These are phyloP conservation scores for Alsophila aescularia DNA, from an alignment of 2,888 invertebrate genomes.

Conservation along the genomic window DNA sequence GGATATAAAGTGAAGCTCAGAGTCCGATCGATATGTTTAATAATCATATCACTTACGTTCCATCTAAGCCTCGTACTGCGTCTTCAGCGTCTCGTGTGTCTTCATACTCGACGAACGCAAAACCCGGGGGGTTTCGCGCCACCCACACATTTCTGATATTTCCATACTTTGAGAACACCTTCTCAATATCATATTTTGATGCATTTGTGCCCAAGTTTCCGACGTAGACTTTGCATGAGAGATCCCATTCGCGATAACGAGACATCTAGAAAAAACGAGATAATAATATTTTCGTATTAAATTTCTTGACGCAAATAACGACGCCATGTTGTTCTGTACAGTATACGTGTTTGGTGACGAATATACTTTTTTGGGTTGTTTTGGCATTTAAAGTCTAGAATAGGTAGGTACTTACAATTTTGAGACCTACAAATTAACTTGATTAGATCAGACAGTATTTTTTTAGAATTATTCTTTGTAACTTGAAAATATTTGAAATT, in stretches of 20 bases:
- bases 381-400: too few relatives aligned
- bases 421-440: too few relatives aligned
- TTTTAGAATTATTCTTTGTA: too few relatives aligned
- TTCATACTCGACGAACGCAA: conserved; percentile 95
- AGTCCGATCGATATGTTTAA: neutral
- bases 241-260: conserved; percentile 91
- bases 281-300: conserved; percentile 35
- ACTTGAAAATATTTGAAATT: too few relatives aligned
- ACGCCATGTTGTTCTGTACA: conserved; percentile 51
- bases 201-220: conserved; percentile 96
- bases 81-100: conserved; percentile 95
- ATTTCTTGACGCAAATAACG: conserved; percentile 21
- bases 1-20: neutral
- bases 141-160: conserved; percentile 97
- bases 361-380: too few relatives aligned
- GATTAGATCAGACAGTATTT: too few relatives aligned
- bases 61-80: conserved; percentile 92
- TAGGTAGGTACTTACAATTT: too few relatives aligned
- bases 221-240: conserved; percentile 96
- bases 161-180: conserved; percentile 94
- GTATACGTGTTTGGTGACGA: too few relatives aligned
- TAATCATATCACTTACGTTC: conserved; percentile 79
- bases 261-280: conserved; percentile 83
- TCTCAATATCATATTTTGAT: conserved; percentile 95
- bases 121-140: conserved; percentile 96